Base-by-base conservation (phyloP, 2,113 vertebrate species). In the Alethe castanea region DNA sequence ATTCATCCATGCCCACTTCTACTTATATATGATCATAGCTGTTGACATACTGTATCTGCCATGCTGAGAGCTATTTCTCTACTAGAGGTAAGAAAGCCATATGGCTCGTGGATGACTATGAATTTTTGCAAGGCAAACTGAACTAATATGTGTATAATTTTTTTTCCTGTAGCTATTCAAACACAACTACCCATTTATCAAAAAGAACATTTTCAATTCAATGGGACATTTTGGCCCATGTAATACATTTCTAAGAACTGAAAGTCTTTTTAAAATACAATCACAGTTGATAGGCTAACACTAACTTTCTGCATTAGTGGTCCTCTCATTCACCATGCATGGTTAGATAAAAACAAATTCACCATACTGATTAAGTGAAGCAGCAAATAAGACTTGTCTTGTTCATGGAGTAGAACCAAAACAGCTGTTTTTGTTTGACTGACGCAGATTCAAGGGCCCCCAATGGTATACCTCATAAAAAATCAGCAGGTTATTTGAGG, bases 21-120 rank as follows among this genome's bases (percentile, higher is more conserved):
- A 91, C 88, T 96, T 95, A 94, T 57, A 90, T 96, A 95, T 94
- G 92, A 82, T 94, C 94, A 90, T 65, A 96, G 86, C 90, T 93
- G 95, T 92, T 92, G 90, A 94, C 92, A 96, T 64, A 67, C 72
- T 86, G 80, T 94, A 82, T 88, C 50, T 92, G 90, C 81, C 88
- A 79, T 45, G 81, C 73, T 87, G 54, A 94, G 88, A 95, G 85
- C 83, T 70, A 86, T 88, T 94, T 94, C 90, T 90, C 94, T 94
- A 80, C 83, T 53, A 89, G 92, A 95, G 65, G 57, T 95, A 96
- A 71, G 82, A 80, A 90, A 93, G 90, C 89, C 95, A 94, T 95
- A 95, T 86, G 90, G 92, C 80, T 88, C 5, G 35, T 88, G 92
- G 92, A 92, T 95, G 94, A 95, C 91, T 96, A 92, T 17, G 72